phyloP scores from a whole-genome alignment of 1,140 invertebrate genomes.

The Idris sp. region DNA sequence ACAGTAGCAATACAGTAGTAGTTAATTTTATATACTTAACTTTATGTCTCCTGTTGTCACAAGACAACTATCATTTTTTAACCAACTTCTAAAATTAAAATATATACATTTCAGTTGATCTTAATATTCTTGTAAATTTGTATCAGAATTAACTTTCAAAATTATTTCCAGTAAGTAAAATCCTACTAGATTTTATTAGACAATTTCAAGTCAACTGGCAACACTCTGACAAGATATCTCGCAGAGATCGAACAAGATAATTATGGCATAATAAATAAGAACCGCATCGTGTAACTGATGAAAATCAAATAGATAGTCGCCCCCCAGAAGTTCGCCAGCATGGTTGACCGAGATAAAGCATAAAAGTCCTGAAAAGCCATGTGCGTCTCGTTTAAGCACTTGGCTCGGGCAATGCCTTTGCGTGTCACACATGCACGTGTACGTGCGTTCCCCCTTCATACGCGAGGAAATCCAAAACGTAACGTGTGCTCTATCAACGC shows the following conservation, averaged over 20 bases:
- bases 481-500: slow-evolving; percentile 71
- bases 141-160: too few species aligned
- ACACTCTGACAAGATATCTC: slow-evolving; percentile 27
- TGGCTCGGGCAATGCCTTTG: slow-evolving; percentile 58
- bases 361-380: slow-evolving; percentile 67
- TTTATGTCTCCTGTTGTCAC: slow-evolving; percentile 20
- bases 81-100: too few species aligned
- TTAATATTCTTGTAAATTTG: too few species aligned
- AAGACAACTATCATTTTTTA: too few species aligned
- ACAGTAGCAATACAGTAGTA: too few species aligned
- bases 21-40: too few species aligned
- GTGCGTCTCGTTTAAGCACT: slow-evolving; percentile 69
- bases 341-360: slow-evolving; percentile 63
- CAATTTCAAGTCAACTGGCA: slow-evolving; percentile 10
- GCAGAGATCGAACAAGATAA: slow-evolving; percentile 34
- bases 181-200: slow-evolving; percentile 1
- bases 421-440: slow-evolving; percentile 64
- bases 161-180: too few species aligned
- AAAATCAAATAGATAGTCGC: slow-evolving; percentile 44
- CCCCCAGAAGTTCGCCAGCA: slow-evolving; percentile 21
- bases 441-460: slow-evolving; percentile 33
- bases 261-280: slow-evolving; percentile 38
- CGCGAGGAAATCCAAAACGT: slow-evolving; percentile 69
- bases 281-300: slow-evolving; percentile 31
- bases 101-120: too few species aligned